phyloP scores from a whole-genome alignment of 2,888 invertebrate species.

The Eilema depressum region DNA sequence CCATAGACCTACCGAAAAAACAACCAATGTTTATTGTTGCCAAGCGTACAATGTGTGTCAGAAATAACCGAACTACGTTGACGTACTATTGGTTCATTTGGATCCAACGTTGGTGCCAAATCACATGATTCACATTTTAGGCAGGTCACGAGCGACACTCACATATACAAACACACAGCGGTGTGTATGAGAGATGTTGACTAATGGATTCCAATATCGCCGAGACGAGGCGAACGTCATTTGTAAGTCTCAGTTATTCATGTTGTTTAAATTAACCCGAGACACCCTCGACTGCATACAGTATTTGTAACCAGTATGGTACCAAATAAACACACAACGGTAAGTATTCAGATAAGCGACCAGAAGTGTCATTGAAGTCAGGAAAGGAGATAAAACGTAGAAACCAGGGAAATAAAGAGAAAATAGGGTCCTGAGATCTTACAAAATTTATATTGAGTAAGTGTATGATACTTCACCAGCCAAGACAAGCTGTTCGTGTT shows the following conservation, averaged over 20 bases:
- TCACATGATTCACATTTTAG: constrained; percentile 83
- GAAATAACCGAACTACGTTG: constrained; percentile 76
- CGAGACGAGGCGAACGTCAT: constrained; percentile 14
- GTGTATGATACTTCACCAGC: too few species aligned
- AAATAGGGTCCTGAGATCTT: too few species aligned
- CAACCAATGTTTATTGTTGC: constrained; percentile 67
- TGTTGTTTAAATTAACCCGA: background rate
- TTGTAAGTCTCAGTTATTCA: constrained; percentile 2
- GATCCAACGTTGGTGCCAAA: constrained; percentile 77
- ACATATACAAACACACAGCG: constrained; percentile 49
- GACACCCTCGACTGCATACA: background rate
- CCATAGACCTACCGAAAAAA: constrained; percentile 54
- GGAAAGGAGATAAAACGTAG: too few species aligned
- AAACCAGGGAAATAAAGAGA: too few species aligned
- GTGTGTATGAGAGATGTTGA: constrained; percentile 36
- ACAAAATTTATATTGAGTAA: too few species aligned
- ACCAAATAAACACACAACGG: too few species aligned
- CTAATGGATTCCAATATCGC: constrained; percentile 27
- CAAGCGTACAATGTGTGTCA: constrained; percentile 69
- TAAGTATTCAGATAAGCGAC: too few species aligned
- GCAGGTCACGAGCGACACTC: constrained; percentile 80
- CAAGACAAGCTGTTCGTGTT: background rate
- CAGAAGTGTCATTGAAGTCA: too few species aligned
- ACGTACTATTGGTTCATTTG: constrained; percentile 60
- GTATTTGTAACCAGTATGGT: background rate